Base-by-base conservation (phyloP, 2,113 vertebrate genomes). In the Gallinago paraguaiae region DNA sequence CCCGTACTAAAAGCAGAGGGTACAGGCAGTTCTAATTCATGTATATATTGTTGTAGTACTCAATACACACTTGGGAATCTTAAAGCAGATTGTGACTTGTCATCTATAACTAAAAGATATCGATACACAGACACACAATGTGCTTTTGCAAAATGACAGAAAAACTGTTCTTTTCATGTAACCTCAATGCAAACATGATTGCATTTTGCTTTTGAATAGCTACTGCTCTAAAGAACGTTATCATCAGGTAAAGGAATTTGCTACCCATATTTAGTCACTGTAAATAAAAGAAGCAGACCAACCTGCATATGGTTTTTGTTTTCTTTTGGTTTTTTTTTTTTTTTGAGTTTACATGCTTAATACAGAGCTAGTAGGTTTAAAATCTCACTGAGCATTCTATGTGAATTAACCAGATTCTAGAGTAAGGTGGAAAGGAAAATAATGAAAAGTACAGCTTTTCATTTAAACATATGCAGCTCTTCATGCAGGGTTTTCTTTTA, bases 241-340 rank as follows among this genome's bases (percentile, higher is more conserved):
- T 86, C 91, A 88, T 70, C 39, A 78, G 85, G 85, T 88, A 96
- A 96, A 96, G 93, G 39, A 97, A 95, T 94, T 96, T 85, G 84
- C 92, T 97, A 97, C 84, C 89, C 67, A 93, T 67, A 88, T 92
- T 97, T 94, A 97, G 91, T 96, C 78, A 82, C 76, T 84, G 86
- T 82, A 97, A 98, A 97, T 95, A 97, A 98, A 97, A 97, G 91
- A 96, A 98, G 97, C 97, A 97, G 97, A 97, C 90, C 92, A 96
- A 95, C 75, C 94, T 95, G 91, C 88, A 83, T 94, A 92, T 91
- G 95, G 15, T 35, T 2, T 48, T 37, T 35, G 25, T n/a, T 10
- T 9, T 31, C 30, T 23, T 72, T 31, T n/a, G n/a, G n/a, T n/a
- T 43, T 56, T 50, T 9, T 60, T 41, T 17, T 56, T 85, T 97